Conservation (phyloP, 2,888 invertebrate genomes). For the Diaprepes abbreviatus region DNA sequence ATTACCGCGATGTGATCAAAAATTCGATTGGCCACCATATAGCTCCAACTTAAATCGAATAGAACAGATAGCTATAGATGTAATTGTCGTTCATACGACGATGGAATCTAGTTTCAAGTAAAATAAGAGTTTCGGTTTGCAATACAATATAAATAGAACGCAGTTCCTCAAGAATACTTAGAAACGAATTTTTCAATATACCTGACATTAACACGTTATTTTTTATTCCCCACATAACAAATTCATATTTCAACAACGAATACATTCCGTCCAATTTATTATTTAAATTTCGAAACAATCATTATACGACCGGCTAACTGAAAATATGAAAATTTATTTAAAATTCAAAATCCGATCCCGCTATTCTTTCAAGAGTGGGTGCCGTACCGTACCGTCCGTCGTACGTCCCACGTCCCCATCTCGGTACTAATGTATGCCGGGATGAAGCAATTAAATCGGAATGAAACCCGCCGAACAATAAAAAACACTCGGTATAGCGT, state of each 20-base stretch:
- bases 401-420: no score
- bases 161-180: no score
- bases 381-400: background rate
- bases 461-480: conserved; percentile 21
- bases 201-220: no score
- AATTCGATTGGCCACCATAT: no score
- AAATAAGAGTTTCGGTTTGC: no score
- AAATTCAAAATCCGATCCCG: conserved; percentile 33
- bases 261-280: conserved; percentile 15
- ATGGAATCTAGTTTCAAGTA: no score
- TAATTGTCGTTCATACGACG: no score
- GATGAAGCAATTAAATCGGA: conserved; percentile 39
- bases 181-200: no score
- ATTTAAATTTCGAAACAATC: conserved; percentile 13
- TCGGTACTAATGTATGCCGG: conserved; percentile 30
- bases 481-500: conserved; percentile 22
- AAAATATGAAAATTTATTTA: conserved; percentile 27
- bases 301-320: conserved; percentile 8
- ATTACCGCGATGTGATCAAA: no score
- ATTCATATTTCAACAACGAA: conserved; percentile 13
- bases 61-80: no score
- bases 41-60: no score
- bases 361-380: conserved; percentile 30
- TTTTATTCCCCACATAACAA: background rate
- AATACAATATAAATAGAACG: no score